Conservation (phyloP, 2,888 invertebrate species). For the Lamproptera curius region DNA sequence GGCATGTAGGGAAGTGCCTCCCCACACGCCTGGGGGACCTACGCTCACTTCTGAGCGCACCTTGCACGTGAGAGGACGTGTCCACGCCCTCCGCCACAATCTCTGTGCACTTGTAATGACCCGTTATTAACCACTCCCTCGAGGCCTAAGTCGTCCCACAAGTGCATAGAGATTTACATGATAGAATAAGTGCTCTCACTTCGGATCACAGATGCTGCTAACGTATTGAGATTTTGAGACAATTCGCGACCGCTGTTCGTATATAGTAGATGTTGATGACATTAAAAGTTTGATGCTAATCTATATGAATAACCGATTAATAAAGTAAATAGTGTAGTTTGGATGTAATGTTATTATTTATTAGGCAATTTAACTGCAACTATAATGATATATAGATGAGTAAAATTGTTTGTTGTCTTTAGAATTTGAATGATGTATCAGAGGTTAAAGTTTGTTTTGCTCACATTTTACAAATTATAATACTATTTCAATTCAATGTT, state of each 20-base stretch:
- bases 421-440: conserved; percentile 6
- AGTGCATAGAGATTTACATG: conserved; percentile 9
- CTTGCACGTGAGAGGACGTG: conserved; percentile 11
- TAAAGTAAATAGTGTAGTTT: conserved; percentile 2
- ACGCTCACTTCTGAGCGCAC: conserved; percentile 37
- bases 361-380: conserved; percentile 7
- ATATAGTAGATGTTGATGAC: conserved; percentile 10
- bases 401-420: conserved; percentile 9
- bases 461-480: conserved; percentile 13
- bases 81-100: conserved; percentile 9
- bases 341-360: conserved; percentile 17
- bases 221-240: neutral
- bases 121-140: neutral
- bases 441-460: conserved; percentile 4
- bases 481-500: conserved; percentile 15
- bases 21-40: conserved; percentile 34
- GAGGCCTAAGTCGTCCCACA: conserved; percentile 11
- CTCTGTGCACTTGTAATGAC: conserved; percentile 14
- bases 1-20: conserved; percentile 65
- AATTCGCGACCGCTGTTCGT: conserved; percentile 1
- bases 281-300: conserved; percentile 1
- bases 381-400: neutral
- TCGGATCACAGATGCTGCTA: neutral
- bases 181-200: conserved; percentile 1
- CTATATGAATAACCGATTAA: conserved; percentile 4